phyloP scores from a whole-genome alignment of 2,113 vertebrate species.

The Pelecanoides urinatrix region DNA sequence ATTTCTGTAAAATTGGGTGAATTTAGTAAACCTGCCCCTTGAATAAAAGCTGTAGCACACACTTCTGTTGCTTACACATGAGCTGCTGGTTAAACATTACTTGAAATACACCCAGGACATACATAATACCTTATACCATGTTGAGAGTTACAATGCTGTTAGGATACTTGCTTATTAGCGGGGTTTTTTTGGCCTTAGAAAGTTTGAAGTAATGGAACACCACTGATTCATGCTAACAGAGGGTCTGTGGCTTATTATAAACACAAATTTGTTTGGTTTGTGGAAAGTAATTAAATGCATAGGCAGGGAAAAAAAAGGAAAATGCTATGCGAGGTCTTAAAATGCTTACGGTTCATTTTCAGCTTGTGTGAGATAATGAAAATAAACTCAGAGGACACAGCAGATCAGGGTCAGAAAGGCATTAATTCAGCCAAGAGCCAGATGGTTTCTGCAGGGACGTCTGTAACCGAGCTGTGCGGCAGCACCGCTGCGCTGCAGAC shows the following conservation, averaged over 20 bases:
- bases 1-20: neutral
- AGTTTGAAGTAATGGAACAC: neutral
- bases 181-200: neutral
- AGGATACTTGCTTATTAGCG: neutral
- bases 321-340: neutral
- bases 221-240: too few relatives aligned
- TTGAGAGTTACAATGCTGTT: neutral
- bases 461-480: accelerated
- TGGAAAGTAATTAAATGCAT: neutral
- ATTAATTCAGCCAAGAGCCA: neutral
- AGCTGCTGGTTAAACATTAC: neutral
- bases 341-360: neutral
- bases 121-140: accelerated
- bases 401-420: neutral
- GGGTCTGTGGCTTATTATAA: neutral
- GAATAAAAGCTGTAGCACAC: accelerated
- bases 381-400: neutral
- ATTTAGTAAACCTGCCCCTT: accelerated
- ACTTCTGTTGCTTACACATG: accelerated
- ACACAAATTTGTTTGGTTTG: neutral
- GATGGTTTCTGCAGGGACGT: neutral
- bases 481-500: neutral
- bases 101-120: neutral
- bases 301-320: neutral
- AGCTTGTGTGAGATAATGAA: neutral